These are phyloP conservation scores for Tridacna gigas DNA, from an alignment of 2,888 invertebrate species.

Conservation along the genomic window DNA sequence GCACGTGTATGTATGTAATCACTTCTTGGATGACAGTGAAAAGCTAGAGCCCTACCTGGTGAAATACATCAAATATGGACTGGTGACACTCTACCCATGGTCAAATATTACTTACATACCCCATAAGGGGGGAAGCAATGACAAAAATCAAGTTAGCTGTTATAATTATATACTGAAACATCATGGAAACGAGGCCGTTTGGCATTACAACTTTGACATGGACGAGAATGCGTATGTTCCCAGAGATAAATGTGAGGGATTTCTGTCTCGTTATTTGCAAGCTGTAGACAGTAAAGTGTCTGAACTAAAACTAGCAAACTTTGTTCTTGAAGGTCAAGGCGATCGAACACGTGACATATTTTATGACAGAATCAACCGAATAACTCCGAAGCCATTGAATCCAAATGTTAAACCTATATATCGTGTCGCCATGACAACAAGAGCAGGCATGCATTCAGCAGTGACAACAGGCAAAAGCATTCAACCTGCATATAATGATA, in stretches of 20 bases:
- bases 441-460: constrained; percentile 1
- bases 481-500: neutral
- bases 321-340: constrained; percentile 30
- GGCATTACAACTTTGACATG: constrained; percentile 68
- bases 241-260: constrained; percentile 58
- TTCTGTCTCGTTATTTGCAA: constrained; percentile 32
- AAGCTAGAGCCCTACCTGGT: neutral
- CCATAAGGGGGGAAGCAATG: neutral
- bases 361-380: constrained; percentile 34
- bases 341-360: constrained; percentile 25
- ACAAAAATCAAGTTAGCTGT: constrained; percentile 33
- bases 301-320: constrained; percentile 46
- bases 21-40: constrained; percentile 7
- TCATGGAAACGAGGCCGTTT: constrained; percentile 41
- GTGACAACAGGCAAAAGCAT: neutral
- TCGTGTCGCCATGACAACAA: neutral
- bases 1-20: constrained; percentile 9
- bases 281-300: neutral
- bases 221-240: constrained; percentile 68
- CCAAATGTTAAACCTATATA: constrained; percentile 34
- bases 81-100: neutral
- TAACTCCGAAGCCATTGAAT: constrained; percentile 52
- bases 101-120: neutral
- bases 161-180: constrained; percentile 57
- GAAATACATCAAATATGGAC: neutral